Evolutionary conservation across 30 jellyfish, hydroid and myxozoan genomes (phyloP), one percentile per base, ranked within the genome.

Genomic region (Aurelia sp.): DNA sequence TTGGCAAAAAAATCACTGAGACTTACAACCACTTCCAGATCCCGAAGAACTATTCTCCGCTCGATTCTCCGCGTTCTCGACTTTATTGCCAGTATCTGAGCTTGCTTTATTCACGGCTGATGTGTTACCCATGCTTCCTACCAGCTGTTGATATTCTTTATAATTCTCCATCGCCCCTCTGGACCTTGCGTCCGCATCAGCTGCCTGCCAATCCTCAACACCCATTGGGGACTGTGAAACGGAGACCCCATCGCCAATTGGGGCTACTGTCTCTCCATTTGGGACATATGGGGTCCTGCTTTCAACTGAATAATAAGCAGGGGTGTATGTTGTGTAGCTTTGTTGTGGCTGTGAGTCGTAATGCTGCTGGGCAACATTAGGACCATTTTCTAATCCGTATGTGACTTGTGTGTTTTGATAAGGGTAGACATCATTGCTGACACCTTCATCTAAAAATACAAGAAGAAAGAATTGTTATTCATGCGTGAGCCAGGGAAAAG

Each of bases 201-300:
- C 70, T 17, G 68, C 10, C 71, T 47, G 52, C 89, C 89, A 78
- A 2, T 41, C 12, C 4, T 76, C 86, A 18, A 37, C 65, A 44
- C 79, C 58, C 70, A 62, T 5, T 11, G 60, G 60, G 5, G 89
- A 78, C 35, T 33, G 68, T 21, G 79, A 30, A 27, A 78, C 79
- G 1, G 79, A 44, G 19, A 63, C 37, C 16, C 89, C 89, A 41
- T 78, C 79, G 4, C 89, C 89, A 19, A 78, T 66, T 0, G 89
- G 79, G 17, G 61, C 30, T 27, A 12, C 30, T 21, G 79, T 10
- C 15, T 65, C 89, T 12, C 17, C 69, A 47, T 16, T 17, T 13
- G 79, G 71, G 59, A 44, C 52, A 18, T 15, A 21, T 21, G 65
- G 65, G 13, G 59, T 60, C 13, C 27, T 62, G 35, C 18, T 53